Evolutionary conservation across 2,113 vertebrate species (phyloP).

Genomic region (Artemisiospiza belli): DNA sequence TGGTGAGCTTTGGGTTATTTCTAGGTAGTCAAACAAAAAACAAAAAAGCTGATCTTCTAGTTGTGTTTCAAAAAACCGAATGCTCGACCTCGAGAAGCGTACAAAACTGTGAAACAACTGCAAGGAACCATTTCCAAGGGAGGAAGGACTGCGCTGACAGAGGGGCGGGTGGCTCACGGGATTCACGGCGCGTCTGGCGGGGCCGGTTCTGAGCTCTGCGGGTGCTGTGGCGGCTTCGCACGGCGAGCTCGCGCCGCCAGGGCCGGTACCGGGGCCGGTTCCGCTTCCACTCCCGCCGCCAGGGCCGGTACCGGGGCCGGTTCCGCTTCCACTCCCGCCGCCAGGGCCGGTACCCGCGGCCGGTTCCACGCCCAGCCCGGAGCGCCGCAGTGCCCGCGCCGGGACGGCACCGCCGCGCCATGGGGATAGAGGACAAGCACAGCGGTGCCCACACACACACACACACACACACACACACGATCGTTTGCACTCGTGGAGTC

Average conservation of each 20-base stretch:
- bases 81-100: background rate
- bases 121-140: background rate
- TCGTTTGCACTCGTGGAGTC: constrained; percentile 38
- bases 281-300: too few species aligned
- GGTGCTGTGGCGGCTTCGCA: background rate
- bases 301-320: too few species aligned
- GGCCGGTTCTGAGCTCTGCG: too few species aligned
- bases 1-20: background rate
- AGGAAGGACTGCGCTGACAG: background rate
- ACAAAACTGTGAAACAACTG: background rate
- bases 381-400: too few species aligned
- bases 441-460: background rate
- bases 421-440: constrained; percentile 34
- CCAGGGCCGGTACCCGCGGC: too few species aligned
- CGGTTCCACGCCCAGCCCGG: too few species aligned
- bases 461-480: background rate
- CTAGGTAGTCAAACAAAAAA: background rate
- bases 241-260: too few species aligned
- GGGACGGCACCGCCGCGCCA: background rate
- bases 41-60: background rate
- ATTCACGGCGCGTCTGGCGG: too few species aligned
- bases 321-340: too few species aligned
- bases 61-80: background rate
- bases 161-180: background rate
- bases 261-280: too few species aligned